Evolutionary conservation across 1,140 invertebrate genomes (phyloP), one percentile per base, ranked within the genome.

Genomic region (Formica selysi): DNA sequence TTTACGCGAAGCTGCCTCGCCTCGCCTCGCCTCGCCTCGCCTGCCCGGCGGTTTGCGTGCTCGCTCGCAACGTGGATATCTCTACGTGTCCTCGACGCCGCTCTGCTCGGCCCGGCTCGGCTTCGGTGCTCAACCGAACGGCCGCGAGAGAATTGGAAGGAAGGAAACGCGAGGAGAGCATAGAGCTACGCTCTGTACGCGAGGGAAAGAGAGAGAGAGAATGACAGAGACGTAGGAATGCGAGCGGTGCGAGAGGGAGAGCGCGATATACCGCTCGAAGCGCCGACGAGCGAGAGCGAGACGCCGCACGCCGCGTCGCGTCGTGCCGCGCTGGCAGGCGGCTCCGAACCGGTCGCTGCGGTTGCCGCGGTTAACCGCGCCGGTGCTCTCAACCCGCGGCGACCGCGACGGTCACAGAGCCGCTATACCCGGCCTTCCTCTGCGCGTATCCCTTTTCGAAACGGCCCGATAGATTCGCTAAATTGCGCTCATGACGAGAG

Each of bases 341-440:
- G 87, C 87, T 81, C 54, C 90, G 91, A 93, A 94, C 89, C 92
- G 93, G 92, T 94, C 92, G 93, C 85, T 92, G 94, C 85, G 94
- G 94, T 95, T 87, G 89, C 85, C 91, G 93, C 89, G 94, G 94
- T 89, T 94, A 95, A 94, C 94, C 94, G 87, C 94, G 90, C 94
- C 92, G 94, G 92, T 94, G 94, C 93, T 95, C 93, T 94, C 94
- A 94, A 95, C 93, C 91, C 88, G 90, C 89, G 94, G 93, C 91
- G 87, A 93, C 92, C 91, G 54, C 68, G 79, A 74, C 67, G 54
- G 79, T 81, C 79, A 73, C 79, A 38, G 68, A 61, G 41, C 68
- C 78, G 78, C 64, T 41, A 36, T 44, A 22, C 13, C 36, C 32
- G 32, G 29, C 36, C 61, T 80, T 68, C 48, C 74, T 80, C 61